A percentile compares a stretch with the other conserved stretches of the same genome.
Evolutionary conservation across 2,797 vertebrate genomes (phyloP).

Genomic region (Oceanodroma leucorhoa): DNA sequence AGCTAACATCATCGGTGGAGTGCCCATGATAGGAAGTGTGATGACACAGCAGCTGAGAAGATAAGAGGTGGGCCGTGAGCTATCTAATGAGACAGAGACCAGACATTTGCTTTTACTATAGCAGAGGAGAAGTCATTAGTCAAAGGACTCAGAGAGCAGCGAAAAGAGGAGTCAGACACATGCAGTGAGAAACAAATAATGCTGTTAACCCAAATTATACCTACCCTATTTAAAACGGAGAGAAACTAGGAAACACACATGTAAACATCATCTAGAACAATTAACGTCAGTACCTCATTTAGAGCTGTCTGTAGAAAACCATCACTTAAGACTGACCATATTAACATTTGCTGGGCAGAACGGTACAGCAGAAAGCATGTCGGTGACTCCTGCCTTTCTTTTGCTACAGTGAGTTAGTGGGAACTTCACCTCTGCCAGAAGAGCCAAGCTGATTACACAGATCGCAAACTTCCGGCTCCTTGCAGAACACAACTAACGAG

Average conservation of each 20-base stretch:
- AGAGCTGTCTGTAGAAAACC: not conserved
- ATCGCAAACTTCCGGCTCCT: not conserved
- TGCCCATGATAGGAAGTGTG: rapidly evolving
- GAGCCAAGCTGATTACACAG: not conserved
- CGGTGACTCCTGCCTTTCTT: not conserved
- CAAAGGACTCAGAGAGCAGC: not conserved
- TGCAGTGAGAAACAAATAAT: not conserved
- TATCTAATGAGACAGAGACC: not conserved
- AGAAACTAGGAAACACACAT: rapidly evolving
- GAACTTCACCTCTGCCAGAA: not conserved
- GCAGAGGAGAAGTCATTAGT: not conserved
- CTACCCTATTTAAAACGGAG: not conserved
- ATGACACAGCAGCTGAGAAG: not conserved
- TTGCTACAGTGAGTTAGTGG: not conserved
- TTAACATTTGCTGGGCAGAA: not conserved
- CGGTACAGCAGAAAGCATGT: not conserved
- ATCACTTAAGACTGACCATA: too few species aligned
- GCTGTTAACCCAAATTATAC: not conserved
- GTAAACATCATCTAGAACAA: not conserved
- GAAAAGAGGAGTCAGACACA: not conserved
- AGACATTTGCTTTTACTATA: not conserved
- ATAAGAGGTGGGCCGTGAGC: not conserved
- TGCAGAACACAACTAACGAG: rapidly evolving
- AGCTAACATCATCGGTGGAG: rapidly evolving
- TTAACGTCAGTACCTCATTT: not conserved